Conservation (phyloP, 2,113 vertebrate genomes). For the Zosterops pallidus region DNA sequence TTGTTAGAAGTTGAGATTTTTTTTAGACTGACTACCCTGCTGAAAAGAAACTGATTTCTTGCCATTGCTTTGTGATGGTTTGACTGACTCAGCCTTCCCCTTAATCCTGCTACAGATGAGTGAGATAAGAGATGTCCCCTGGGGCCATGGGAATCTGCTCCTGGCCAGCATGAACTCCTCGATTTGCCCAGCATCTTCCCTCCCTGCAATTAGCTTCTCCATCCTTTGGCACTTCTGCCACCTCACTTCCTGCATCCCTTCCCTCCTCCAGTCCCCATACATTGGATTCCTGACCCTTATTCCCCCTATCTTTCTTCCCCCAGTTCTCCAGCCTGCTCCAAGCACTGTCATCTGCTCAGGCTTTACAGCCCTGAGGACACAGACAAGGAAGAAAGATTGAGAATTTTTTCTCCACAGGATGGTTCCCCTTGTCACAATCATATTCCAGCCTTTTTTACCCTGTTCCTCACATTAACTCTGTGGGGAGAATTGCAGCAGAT, state of each 20-base stretch:
- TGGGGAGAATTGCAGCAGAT: not conserved
- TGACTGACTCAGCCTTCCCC: not conserved
- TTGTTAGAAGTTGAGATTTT: not conserved
- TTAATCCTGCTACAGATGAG: not conserved
- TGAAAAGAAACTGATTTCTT: not conserved
- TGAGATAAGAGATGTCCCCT: not conserved
- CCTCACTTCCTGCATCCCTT: not conserved
- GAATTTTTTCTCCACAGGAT: not conserved
- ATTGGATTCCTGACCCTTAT: not conserved
- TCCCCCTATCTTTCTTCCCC: not conserved
- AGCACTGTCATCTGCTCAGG: accelerated
- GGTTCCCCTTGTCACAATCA: not conserved
- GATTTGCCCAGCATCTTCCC: not conserved
- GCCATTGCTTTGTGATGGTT: not conserved
- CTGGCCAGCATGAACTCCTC: accelerated
- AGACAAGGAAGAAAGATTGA: not conserved
- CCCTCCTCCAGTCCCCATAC: accelerated
- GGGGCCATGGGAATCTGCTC: not conserved
- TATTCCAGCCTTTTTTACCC: not conserved
- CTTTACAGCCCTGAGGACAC: not conserved
- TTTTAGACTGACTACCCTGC: not conserved
- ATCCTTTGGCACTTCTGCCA: not conserved
- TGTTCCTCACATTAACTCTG: not conserved
- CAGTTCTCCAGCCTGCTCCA: not conserved
- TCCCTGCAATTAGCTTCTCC: accelerated